These are phyloP conservation scores for Spodoptera littoralis DNA, from an alignment of 2,888 invertebrate genomes.

Conservation along the genomic window DNA sequence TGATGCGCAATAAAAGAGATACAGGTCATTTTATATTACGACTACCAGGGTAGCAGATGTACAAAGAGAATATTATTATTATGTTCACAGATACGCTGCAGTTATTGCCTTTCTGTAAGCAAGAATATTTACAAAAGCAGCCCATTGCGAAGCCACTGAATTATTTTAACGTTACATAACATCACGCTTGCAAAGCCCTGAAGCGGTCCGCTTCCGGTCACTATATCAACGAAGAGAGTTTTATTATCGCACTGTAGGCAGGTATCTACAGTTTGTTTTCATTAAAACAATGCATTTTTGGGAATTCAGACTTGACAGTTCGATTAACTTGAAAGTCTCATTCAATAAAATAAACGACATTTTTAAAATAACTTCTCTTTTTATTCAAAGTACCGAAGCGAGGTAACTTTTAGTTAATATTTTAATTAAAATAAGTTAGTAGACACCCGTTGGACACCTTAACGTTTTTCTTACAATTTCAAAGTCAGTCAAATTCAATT, in stretches of 20 bases:
- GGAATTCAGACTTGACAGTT: constrained; percentile 8
- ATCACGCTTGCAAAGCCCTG: no score
- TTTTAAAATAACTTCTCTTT: constrained; percentile 36
- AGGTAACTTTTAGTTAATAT: constrained; percentile 9
- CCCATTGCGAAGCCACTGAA: no score
- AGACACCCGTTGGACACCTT: not conserved
- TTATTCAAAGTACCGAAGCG: constrained; percentile 8
- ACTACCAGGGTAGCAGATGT: constrained; percentile 6
- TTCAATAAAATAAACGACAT: constrained; percentile 31
- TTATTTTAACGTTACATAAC: no score
- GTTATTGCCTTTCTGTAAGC: no score
- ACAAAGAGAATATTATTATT: not conserved
- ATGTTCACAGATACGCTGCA: no score
- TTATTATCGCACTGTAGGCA: no score
- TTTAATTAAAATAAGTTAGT: not conserved
- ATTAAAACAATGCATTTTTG: constrained; percentile 23
- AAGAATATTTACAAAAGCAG: no score
- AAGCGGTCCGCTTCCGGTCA: no score
- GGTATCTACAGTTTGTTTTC: not conserved
- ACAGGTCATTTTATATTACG: constrained; percentile 19
- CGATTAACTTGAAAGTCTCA: constrained; percentile 32
- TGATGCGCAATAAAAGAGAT: constrained; percentile 47
- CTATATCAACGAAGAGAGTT: no score
- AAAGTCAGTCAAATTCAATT: constrained; percentile 4
- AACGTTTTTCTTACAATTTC: constrained; percentile 2